Base-by-base conservation (phyloP, 2,113 vertebrate genomes). In the Drymodes brunneopygia region DNA sequence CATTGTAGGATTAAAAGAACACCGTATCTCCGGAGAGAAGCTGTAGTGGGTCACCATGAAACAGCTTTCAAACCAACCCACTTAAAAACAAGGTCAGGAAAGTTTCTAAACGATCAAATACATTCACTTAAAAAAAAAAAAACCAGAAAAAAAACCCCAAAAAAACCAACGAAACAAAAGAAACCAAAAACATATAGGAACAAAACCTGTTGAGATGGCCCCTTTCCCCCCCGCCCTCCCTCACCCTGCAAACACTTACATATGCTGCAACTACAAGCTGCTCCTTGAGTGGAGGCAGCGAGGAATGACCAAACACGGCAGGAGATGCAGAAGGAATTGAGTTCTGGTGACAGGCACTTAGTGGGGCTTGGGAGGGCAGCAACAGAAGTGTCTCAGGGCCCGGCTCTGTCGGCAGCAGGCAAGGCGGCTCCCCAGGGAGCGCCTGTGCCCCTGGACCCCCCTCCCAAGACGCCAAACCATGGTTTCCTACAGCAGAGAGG, bases 311-410 rank as follows among this genome's bases (percentile, higher is more conserved):
- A 75, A 91, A 94, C 88, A 90, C 31, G 73, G 85, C 89, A 95
- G 94, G 87, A 86, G 88, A 91, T 91, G 94, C 94, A 95, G 89
- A 96, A 96, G 96, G 95, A 94, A 94, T 85, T 4, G 82, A 95
- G 91, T 95, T 94, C 90, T 88, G 94, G 97, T 96, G 96, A 96
- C 96, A 98, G 97, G 97, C 96, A 98, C 97, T 98, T 97, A 94
- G 95, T 96, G 91, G 95, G 97, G 95, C 86, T 96, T 89, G 67
- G 93, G 87, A 94, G 96, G 95, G 94, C 96, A 88, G 93, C 88
- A 62, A 82, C n/a, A 64, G 40, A 71, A 81, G 77, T 50, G 79
- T 81, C 85, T 89, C 48, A 44, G 89, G 84, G 86, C 86, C 74
- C 4, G 16, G 91, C 57, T 81, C 69, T 6, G 0, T 60, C 33